Conservation (phyloP, 2,113 vertebrate species). For the Polyodon spathula region DNA sequence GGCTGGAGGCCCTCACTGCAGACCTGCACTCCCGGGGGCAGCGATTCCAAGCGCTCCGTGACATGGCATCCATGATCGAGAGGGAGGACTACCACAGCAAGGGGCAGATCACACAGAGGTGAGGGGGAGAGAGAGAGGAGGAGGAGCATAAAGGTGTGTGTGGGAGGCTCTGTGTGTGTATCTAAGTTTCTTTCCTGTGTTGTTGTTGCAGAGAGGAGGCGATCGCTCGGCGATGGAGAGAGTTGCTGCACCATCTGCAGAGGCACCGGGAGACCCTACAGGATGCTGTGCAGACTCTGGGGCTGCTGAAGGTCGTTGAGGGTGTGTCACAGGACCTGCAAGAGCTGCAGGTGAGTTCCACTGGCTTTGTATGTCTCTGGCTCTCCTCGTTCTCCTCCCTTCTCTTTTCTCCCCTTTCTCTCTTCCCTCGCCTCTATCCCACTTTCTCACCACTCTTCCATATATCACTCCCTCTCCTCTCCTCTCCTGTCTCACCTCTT, state of each 20-base stretch:
- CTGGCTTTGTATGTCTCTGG: not conserved
- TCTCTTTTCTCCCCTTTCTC: not conserved
- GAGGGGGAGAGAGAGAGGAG: constrained; percentile 23
- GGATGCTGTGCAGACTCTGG: constrained; percentile 46
- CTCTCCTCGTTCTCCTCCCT: not conserved
- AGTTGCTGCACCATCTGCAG: constrained; percentile 59
- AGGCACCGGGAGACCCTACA: constrained; percentile 44
- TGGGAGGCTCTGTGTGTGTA: not conserved
- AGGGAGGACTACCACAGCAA: constrained; percentile 70
- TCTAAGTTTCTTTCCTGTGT: too few relatives aligned
- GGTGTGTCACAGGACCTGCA: constrained; percentile 60
- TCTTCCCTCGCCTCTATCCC: not conserved
- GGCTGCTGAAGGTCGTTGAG: constrained; percentile 61
- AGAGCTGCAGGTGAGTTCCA: constrained; percentile 61
- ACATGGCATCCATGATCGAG: constrained; percentile 60
- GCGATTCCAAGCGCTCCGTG: constrained; percentile 60
- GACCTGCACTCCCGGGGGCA: constrained; percentile 67
- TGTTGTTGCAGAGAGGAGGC: constrained; percentile 44
- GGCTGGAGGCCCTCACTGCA: constrained; percentile 67
- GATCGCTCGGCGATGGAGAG: constrained; percentile 61
- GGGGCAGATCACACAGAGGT: constrained; percentile 55
- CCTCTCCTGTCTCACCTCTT: not conserved
- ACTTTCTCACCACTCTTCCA: too few relatives aligned
- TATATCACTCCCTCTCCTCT: too few relatives aligned
- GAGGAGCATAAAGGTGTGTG: not conserved